phyloP scores from a whole-genome alignment of 2,888 invertebrate species.

The Scaptomyza flava region DNA sequence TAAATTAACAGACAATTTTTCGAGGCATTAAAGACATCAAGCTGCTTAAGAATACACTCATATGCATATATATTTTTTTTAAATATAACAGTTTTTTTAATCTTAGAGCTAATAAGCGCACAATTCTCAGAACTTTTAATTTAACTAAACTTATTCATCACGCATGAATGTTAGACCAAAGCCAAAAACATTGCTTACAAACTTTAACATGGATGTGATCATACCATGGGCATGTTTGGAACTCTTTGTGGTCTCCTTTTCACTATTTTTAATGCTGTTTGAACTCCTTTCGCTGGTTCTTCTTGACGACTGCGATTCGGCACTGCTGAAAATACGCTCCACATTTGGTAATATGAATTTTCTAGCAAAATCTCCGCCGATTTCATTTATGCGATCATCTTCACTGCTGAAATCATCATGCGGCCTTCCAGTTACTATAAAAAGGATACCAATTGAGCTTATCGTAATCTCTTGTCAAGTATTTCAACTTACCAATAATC shows the following conservation, averaged over 20 bases:
- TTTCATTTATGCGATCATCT: slow-evolving; percentile 62
- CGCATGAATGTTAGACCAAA: slow-evolving; percentile 54
- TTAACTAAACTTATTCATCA: slow-evolving; percentile 33
- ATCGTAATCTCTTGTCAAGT: neutral
- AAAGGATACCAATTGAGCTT: neutral
- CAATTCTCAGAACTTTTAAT: no score
- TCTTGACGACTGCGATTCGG: slow-evolving; percentile 35
- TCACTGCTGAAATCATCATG: slow-evolving; percentile 39
- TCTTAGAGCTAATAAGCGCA: neutral
- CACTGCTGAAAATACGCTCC: slow-evolving; percentile 60
- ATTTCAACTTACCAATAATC: slow-evolving; percentile 36
- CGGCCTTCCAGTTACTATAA: slow-evolving; percentile 35
- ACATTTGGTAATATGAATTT: slow-evolving; percentile 45
- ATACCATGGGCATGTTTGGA: slow-evolving; percentile 69
- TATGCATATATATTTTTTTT: neutral
- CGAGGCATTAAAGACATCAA: neutral
- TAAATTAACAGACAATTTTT: neutral
- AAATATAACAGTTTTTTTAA: neutral
- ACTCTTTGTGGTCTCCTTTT: slow-evolving; percentile 39
- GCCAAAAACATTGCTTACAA: slow-evolving; percentile 53
- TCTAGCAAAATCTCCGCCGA: slow-evolving; percentile 45
- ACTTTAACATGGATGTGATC: slow-evolving; percentile 68
- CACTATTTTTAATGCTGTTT: slow-evolving; percentile 25
- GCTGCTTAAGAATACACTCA: neutral
- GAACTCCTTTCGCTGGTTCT: slow-evolving; percentile 3